Percentiles rank a stretch among this genome's conserved stretches.
phyloP scores from a whole-genome alignment of 2,113 vertebrate species.

The Daboia siamensis region DNA sequence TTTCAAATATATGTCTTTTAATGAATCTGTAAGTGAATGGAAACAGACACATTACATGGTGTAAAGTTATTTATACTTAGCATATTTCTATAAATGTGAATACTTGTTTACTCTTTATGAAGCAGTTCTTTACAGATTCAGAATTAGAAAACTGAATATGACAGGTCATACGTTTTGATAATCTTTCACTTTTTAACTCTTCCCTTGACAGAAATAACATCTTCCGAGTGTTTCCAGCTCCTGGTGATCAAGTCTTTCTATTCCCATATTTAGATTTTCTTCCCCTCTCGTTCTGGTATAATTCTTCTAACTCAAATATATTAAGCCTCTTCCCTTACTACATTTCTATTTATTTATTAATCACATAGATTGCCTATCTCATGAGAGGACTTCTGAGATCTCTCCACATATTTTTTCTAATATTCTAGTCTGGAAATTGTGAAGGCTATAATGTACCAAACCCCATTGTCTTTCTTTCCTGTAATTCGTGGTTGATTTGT shows the following conservation, averaged over 20 bases:
- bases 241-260: background rate
- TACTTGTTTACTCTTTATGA: background rate
- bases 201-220: background rate
- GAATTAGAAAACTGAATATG: background rate
- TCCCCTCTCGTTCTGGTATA: background rate
- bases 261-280: background rate
- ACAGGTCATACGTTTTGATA: background rate
- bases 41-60: background rate
- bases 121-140: background rate
- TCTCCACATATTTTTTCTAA: background rate
- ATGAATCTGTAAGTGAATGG: background rate
- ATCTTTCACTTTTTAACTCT: background rate
- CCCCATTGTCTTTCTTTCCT: background rate
- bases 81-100: background rate
- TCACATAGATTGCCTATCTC: background rate
- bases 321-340: background rate
- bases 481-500: background rate
- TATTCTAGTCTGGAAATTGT: background rate
- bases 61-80: background rate
- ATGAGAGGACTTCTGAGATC: background rate
- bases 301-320: background rate
- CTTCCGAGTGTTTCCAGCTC: background rate
- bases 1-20: background rate
- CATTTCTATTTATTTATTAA: background rate
- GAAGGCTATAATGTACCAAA: background rate